Conservation (phyloP, 2,797 vertebrate species). For the Pseudocheirus occidentalis region DNA sequence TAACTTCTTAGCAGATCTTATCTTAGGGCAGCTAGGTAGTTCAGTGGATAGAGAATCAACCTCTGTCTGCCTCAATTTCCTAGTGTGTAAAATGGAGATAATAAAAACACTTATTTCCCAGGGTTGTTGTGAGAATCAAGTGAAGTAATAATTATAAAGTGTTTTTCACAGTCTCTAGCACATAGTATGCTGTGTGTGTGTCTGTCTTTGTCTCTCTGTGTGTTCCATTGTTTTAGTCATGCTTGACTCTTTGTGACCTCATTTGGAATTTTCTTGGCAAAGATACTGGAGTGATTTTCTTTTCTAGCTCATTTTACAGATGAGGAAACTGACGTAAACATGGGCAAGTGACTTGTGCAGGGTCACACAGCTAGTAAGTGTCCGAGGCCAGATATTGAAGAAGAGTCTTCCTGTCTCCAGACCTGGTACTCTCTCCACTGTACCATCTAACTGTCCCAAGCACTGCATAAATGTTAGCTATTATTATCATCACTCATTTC, state of each 20-base stretch:
- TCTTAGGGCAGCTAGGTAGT: neutral
- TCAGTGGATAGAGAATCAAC: neutral
- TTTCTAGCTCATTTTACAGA: too few species aligned
- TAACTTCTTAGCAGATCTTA: neutral
- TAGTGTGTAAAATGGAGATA: neutral
- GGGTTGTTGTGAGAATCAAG: neutral
- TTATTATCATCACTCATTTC: too few species aligned
- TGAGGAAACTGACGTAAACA: neutral
- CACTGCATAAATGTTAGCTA: too few species aligned
- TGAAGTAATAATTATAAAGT: neutral
- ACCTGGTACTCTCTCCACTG: neutral
- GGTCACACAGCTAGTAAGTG: neutral
- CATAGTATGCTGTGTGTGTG: too few species aligned
- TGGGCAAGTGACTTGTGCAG: neutral
- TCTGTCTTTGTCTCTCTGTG: too few species aligned
- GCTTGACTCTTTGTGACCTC: too few species aligned
- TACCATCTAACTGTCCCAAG: neutral
- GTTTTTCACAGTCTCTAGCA: too few species aligned
- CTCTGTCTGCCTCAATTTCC: neutral
- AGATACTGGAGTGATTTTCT: too few species aligned
- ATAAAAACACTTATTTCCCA: neutral
- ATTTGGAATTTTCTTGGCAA: too few species aligned
- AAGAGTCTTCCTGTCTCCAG: neutral
- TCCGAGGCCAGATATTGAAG: neutral
- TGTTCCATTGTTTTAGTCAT: too few species aligned